Conservation (phyloP, 2,113 vertebrate species). For the Leuciscus idus region DNA sequence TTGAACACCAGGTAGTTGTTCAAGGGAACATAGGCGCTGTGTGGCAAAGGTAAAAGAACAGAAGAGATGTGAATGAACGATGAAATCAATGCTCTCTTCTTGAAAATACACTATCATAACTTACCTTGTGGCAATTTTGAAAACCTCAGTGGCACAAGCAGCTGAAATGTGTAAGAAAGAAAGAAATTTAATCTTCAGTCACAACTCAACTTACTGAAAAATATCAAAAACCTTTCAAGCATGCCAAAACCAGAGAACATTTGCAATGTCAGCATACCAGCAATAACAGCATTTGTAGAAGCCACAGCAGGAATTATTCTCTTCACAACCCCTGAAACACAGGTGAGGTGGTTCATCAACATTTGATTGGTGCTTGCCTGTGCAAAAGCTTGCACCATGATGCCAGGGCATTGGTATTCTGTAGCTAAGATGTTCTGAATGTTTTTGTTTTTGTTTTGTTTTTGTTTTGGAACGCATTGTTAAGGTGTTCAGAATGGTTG, state of each 20-base stretch:
- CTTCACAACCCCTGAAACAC: constrained; percentile 88
- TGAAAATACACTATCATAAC: not conserved
- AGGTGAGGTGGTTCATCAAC: not conserved
- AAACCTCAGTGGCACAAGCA: constrained; percentile 90
- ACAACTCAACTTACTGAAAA: not conserved
- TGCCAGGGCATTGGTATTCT: not conserved
- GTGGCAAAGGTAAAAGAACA: constrained; percentile 46
- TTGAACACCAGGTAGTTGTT: constrained; percentile 97
- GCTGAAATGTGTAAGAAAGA: constrained; percentile 70
- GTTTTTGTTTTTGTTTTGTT: not conserved
- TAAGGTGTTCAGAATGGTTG: not conserved
- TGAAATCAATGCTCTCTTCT: not conserved
- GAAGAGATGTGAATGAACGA: not conserved
- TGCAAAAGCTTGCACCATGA: not conserved
- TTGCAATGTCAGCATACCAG: constrained; percentile 75
- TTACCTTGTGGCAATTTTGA: constrained; percentile 94
- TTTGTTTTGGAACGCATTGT: not conserved
- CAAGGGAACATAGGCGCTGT: constrained; percentile 89
- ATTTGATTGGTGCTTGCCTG: not conserved
- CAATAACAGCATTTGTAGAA: constrained; percentile 95
- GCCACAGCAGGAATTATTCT: constrained; percentile 93
- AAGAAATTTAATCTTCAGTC: constrained; percentile 3
- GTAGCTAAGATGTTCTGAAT: not conserved
- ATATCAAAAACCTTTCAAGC: not conserved
- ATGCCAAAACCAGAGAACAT: not conserved